Percentiles rank a stretch among this genome's conserved stretches.
Conservation (phyloP, 2,797 vertebrate species). For the Hypotaenidia philippensis region DNA sequence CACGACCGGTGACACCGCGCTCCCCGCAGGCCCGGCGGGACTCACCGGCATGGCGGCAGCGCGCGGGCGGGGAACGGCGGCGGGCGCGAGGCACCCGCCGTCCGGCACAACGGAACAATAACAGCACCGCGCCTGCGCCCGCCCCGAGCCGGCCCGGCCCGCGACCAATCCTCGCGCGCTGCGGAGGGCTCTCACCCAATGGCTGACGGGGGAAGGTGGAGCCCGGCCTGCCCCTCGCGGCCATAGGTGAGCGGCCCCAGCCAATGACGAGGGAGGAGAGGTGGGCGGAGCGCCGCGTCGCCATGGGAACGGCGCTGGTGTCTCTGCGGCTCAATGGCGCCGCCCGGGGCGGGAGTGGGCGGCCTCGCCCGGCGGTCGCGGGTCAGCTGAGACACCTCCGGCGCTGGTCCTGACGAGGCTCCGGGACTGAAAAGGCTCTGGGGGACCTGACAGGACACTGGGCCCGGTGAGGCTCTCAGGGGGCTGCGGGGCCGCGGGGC, state of each 20-base stretch:
- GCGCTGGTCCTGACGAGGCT: too few species aligned
- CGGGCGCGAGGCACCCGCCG: neutral
- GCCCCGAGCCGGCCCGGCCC: neutral
- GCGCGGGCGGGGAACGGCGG: neutral
- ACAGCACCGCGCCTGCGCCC: conserved; percentile 3
- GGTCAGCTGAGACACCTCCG: too few species aligned
- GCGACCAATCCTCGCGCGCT: neutral
- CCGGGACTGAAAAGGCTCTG: neutral
- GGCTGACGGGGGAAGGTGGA: neutral
- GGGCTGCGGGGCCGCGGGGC: too few species aligned
- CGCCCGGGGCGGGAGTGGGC: neutral
- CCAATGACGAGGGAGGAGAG: neutral
- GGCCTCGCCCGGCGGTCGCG: too few species aligned
- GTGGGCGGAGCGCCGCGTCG: neutral
- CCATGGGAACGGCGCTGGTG: neutral
- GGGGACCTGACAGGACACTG: too few species aligned
- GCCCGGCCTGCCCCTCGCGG: too few species aligned
- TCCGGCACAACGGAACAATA: conserved; percentile 22
- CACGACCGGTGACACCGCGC: too few species aligned
- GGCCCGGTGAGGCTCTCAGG: too few species aligned
- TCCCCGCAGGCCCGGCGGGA: neutral
- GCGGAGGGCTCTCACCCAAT: conserved; percentile 10
- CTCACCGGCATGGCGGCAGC: conserved; percentile 6
- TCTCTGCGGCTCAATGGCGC: neutral
- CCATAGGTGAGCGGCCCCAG: neutral